Evolutionary conservation across 2,113 vertebrate species (phyloP), one percentile per base, ranked within the genome.

Genomic region (Lepus europaeus): DNA sequence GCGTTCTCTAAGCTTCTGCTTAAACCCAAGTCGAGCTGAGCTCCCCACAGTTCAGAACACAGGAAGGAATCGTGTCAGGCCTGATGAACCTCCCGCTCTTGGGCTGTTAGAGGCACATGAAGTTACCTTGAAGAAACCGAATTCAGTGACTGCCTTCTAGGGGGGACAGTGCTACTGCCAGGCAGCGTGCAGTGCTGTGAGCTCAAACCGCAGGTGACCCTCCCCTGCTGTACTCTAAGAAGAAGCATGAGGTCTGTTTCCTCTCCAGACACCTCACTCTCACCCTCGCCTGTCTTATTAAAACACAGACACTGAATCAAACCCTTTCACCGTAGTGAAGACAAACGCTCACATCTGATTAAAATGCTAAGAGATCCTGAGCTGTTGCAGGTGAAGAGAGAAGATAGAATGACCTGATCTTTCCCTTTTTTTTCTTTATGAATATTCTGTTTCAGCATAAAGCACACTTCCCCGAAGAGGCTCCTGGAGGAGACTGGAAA

Each of bases 381-480:
- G 97, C 95, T 96, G 83, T 45, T 59, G 89, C 95, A 82, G 13
- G 31, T 49, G 86, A 97, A 84, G 89, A 96, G 96, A 95, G 87
- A 74, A 91, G 72, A 76, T 1, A 64, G 78, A 80, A 84, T 94
- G 89, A 53, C 33, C 87, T 45, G 84, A 36, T 36, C 73, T 45
- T 95, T 95, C 79, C 86, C 69, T 72, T 84, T 92, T 69, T 95
- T 94, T 87, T 36, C 56, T 95, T 91, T 70, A 80, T 66, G 97
- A 97, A 66, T 70, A 97, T 96, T 95, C 88, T 95, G 96, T 97
- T 94, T 87, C 92, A 96, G 95, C 80, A 89, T 82, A 88, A 95
- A 98, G 97, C 97, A 74, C 96, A 91, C 83, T 96, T 98, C 95
- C 97, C 97, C 96, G 56, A 94, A 82, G 73, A 95, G 96, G 94